Evolutionary conservation across 2,797 vertebrate species (phyloP).

Genomic region (Pangasius macronema): DNA sequence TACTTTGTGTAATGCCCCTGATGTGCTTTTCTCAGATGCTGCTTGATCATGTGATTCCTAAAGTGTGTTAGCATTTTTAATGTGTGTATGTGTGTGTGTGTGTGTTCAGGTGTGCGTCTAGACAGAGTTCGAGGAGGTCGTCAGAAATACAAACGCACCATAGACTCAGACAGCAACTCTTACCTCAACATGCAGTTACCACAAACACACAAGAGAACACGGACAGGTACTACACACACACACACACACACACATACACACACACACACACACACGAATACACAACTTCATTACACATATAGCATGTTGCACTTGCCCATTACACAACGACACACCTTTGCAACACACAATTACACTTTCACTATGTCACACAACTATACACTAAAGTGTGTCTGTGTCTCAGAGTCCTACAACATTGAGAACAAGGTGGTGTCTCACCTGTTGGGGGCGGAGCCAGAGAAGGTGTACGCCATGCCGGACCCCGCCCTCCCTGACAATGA

Average conservation of each 20-base stretch:
- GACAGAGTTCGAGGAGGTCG: constrained; percentile 95
- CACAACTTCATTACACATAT: neutral
- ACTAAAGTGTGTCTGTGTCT: constrained; percentile 22
- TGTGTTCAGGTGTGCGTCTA: constrained; percentile 86
- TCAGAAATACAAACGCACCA: constrained; percentile 97
- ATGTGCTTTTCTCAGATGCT: neutral
- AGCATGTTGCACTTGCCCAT: too few species aligned
- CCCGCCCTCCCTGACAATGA: constrained; percentile 94
- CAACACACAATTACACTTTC: neutral
- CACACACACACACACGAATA: too few species aligned
- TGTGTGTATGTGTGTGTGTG: constrained; percentile 32
- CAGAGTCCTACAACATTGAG: constrained; percentile 75
- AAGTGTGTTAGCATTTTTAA: neutral
- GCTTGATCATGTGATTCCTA: neutral
- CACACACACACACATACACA: neutral
- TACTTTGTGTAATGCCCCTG: neutral
- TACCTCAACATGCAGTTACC: constrained; percentile 88
- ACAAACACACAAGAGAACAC: constrained; percentile 91
- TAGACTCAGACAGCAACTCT: constrained; percentile 91
- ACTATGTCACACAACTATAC: neutral
- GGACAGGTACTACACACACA: constrained; percentile 63
- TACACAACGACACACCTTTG: neutral
- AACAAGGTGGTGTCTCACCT: constrained; percentile 97
- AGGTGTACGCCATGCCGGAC: constrained; percentile 97
- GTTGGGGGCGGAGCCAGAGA: constrained; percentile 93